Evolutionary conservation across 2,888 invertebrate species (phyloP).

Genomic region (Ctena decussata): DNA sequence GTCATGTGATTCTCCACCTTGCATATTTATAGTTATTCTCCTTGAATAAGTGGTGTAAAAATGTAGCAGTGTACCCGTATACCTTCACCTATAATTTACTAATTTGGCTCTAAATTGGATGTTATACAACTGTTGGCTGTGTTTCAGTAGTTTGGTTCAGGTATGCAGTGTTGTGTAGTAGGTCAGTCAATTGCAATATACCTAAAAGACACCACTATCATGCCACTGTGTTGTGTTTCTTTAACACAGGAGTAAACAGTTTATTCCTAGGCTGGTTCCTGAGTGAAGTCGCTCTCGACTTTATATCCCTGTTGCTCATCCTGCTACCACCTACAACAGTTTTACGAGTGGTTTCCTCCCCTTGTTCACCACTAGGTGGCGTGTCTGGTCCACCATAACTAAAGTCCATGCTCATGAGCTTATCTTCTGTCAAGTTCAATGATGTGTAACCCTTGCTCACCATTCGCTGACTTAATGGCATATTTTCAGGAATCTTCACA

Average conservation of each 20-base stretch:
- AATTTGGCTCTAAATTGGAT: too few species aligned
- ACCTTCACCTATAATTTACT: too few species aligned
- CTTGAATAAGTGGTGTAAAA: too few species aligned
- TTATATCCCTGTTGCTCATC: conserved; percentile 53
- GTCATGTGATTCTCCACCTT: too few species aligned
- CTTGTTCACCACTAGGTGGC: conserved; percentile 65
- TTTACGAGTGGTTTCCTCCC: conserved; percentile 43
- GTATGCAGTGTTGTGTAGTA: too few species aligned
- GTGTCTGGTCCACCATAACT: conserved; percentile 75
- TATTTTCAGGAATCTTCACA: conserved; percentile 76
- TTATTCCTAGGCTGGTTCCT: conserved; percentile 49
- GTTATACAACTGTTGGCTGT: too few species aligned
- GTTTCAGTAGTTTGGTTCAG: too few species aligned
- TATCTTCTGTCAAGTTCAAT: conserved; percentile 73
- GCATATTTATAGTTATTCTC: too few species aligned
- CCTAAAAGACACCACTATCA: conserved; percentile 4
- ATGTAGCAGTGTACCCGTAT: too few species aligned
- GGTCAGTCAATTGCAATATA: too few species aligned
- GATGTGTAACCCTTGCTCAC: conserved; percentile 79
- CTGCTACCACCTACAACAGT: conserved; percentile 47
- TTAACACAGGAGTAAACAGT: conserved; percentile 61
- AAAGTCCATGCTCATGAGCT: conserved; percentile 77
- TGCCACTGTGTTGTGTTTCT: conserved; percentile 71
- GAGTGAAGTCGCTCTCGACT: conserved; percentile 57
- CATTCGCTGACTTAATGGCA: conserved; percentile 82